These are phyloP conservation scores for Myathropa florea DNA, from an alignment of 2,888 invertebrate species.

Conservation along the genomic window DNA sequence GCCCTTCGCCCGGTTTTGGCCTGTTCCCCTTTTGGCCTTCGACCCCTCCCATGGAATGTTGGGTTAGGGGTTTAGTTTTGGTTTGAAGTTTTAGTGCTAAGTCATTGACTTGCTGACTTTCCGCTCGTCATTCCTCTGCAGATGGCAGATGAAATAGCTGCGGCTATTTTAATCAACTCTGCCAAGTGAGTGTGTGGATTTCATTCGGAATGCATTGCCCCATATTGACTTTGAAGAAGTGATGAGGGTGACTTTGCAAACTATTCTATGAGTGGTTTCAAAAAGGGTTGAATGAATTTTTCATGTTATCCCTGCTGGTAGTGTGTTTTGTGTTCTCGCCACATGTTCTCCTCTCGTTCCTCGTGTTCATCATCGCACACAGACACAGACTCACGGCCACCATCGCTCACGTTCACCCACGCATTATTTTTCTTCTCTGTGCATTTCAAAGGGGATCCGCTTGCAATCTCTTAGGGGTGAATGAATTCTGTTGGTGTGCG, in stretches of 20 bases:
- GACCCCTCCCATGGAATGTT: not conserved
- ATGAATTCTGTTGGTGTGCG: slow-evolving; percentile 53
- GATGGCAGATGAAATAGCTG: slow-evolving; percentile 40
- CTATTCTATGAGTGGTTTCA: slow-evolving; percentile 46
- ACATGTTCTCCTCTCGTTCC: not conserved
- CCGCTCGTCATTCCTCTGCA: not conserved
- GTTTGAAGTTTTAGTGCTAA: slow-evolving; percentile 33
- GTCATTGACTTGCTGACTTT: slow-evolving; percentile 49
- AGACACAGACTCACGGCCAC: slow-evolving; percentile 5
- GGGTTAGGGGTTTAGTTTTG: slow-evolving; percentile 18
- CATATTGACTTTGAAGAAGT: slow-evolving; percentile 60
- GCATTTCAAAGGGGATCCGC: slow-evolving; percentile 42
- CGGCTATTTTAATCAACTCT: slow-evolving; percentile 65
- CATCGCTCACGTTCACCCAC: not conserved
- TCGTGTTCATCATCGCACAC: not conserved
- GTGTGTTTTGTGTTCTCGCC: slow-evolving; percentile 31
- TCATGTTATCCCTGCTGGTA: slow-evolving; percentile 30
- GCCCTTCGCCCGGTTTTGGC: not conserved
- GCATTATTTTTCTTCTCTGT: not conserved
- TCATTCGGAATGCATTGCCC: slow-evolving; percentile 61
- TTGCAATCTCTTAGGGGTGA: slow-evolving; percentile 60
- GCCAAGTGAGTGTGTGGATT: slow-evolving; percentile 47
- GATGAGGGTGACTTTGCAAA: slow-evolving; percentile 63
- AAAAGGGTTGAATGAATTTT: slow-evolving; percentile 62
- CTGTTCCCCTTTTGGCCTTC: not conserved